A percentile compares a stretch with the other conserved stretches of the same genome.
phyloP scores from a whole-genome alignment of 1,140 invertebrate species.

The Matsumurasca onukii region DNA sequence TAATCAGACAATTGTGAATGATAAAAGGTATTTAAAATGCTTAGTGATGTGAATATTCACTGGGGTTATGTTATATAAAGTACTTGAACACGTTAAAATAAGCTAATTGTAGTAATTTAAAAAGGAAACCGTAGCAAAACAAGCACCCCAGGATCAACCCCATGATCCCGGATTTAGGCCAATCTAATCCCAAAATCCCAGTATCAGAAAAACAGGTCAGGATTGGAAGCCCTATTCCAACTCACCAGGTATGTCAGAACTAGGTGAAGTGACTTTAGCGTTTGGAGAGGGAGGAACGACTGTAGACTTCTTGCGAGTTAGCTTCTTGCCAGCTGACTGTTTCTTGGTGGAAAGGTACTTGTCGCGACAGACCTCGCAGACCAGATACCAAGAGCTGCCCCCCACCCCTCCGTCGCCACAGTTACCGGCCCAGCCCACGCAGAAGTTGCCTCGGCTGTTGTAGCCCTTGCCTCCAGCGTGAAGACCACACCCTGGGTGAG shows the following conservation, averaged over 20 bases:
- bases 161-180: too few species aligned
- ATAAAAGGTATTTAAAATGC: too few species aligned
- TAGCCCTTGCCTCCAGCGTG: conserved; percentile 86
- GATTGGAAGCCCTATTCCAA: too few species aligned
- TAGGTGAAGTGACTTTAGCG: conserved; percentile 47
- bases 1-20: too few species aligned
- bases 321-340: conserved; percentile 46
- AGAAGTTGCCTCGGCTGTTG: conserved; percentile 81
- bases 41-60: too few species aligned
- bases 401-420: conserved; percentile 85
- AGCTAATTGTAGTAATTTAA: too few species aligned
- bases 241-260: conserved; percentile 44
- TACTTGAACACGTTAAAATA: too few species aligned
- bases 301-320: conserved; percentile 42
- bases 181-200: too few species aligned
- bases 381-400: conserved; percentile 86
- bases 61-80: too few species aligned
- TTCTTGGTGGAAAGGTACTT: conserved; percentile 68
- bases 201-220: too few species aligned
- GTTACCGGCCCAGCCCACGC: conserved; percentile 74
- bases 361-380: conserved; percentile 86
- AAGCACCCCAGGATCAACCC: too few species aligned
- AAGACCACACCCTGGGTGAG: conserved; percentile 77
- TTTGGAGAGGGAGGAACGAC: conserved; percentile 20
- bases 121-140: too few species aligned